A percentile compares a stretch with the other conserved stretches of the same genome.
These are phyloP conservation scores for Gasterosteus nipponicus DNA, from an alignment of 2,113 vertebrate species.

Conservation along the genomic window DNA sequence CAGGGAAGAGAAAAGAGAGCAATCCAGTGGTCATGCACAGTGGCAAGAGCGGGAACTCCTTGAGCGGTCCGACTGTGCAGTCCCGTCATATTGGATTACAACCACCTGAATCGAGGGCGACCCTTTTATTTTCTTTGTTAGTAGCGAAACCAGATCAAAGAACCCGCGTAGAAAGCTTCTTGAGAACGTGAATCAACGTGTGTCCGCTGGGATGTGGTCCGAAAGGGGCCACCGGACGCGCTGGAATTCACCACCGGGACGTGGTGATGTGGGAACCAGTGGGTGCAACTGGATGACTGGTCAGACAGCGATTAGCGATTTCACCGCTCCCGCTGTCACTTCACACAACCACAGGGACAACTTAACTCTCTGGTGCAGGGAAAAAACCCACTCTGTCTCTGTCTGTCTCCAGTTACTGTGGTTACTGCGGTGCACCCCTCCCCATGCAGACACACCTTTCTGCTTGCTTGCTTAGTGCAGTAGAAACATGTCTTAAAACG, in stretches of 20 bases:
- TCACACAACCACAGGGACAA: slow-evolving; percentile 5
- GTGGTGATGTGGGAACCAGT: slow-evolving; percentile 50
- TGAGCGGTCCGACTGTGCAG: neutral
- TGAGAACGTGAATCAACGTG: slow-evolving; percentile 21
- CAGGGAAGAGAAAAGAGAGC: slow-evolving; percentile 56
- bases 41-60: slow-evolving; percentile 35
- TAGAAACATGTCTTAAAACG: slow-evolving; percentile 4
- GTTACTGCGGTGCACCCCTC: neutral
- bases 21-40: slow-evolving; percentile 33
- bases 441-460: neutral
- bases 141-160: slow-evolving; percentile 8
- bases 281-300: slow-evolving; percentile 49
- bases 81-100: neutral
- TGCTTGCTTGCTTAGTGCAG: neutral
- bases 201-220: slow-evolving; percentile 6
- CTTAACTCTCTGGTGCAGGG: neutral
- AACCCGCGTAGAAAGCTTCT: neutral
- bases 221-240: slow-evolving; percentile 32
- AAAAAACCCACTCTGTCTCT: neutral
- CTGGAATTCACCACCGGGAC: slow-evolving; percentile 57
- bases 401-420: neutral
- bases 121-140: neutral
- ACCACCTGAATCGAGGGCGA: neutral
- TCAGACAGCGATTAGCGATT: slow-evolving; percentile 46
- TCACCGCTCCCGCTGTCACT: slow-evolving; percentile 13